A percentile compares a stretch with the other conserved stretches of the same genome.
phyloP scores from a whole-genome alignment of 2,797 vertebrate species.

The Limnodromus scolopaceus region DNA sequence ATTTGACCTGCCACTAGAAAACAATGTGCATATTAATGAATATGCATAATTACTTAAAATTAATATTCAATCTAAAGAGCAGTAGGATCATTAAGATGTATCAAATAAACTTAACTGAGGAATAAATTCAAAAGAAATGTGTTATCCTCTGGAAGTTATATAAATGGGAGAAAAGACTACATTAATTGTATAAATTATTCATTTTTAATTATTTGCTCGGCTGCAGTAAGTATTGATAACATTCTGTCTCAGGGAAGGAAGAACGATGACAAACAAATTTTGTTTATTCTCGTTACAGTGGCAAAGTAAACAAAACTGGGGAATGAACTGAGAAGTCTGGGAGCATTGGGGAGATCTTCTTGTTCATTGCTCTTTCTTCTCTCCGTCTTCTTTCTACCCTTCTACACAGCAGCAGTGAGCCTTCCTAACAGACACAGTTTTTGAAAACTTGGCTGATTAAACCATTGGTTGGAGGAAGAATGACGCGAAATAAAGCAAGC shows the following conservation, averaged over 20 bases:
- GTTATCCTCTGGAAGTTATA: background rate
- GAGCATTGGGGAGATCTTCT: background rate
- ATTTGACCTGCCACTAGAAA: slow-evolving; percentile 19
- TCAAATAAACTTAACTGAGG: slow-evolving; percentile 42
- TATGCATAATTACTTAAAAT: slow-evolving; percentile 41
- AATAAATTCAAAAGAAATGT: slow-evolving; percentile 24
- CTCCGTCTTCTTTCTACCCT: background rate
- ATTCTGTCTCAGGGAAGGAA: background rate
- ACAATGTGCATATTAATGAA: slow-evolving; percentile 15
- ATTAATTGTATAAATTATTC: slow-evolving; percentile 60
- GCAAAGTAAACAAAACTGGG: background rate
- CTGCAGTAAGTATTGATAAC: background rate
- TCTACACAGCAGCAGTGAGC: background rate
- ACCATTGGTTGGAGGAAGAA: background rate
- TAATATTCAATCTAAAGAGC: slow-evolving; percentile 1
- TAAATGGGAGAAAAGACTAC: background rate
- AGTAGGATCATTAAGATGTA: slow-evolving; percentile 12
- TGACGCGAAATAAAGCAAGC: background rate
- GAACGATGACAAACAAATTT: background rate
- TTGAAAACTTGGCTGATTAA: background rate
- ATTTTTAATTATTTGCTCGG: slow-evolving; percentile 35
- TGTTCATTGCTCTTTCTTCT: background rate
- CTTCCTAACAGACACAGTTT: background rate
- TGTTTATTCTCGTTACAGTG: background rate
- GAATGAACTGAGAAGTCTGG: background rate